Conservation (phyloP, 1,140 invertebrate species). For the Orussus abietinus region DNA sequence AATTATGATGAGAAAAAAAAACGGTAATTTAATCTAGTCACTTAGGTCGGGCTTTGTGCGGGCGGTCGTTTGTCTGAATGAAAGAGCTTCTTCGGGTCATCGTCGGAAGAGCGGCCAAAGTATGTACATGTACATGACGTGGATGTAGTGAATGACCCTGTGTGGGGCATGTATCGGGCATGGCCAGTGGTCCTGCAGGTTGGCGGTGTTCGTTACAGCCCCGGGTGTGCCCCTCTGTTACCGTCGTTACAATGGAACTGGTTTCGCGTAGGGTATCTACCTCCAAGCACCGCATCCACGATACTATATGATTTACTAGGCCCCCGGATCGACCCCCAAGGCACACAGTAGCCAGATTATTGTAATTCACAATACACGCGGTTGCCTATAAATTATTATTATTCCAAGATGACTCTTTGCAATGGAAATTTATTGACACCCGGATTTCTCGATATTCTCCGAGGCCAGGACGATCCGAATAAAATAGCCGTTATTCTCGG, state of each 20-base stretch:
- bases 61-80: too few species aligned
- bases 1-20: background rate
- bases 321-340: background rate
- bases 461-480: too few species aligned
- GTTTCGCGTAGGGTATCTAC: background rate
- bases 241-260: slow-evolving; percentile 1
- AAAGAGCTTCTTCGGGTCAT: too few species aligned
- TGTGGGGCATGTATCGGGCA: background rate
- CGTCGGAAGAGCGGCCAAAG: background rate
- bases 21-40: background rate
- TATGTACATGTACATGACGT: background rate
- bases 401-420: too few species aligned
- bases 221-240: slow-evolving; percentile 1
- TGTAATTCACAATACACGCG: background rate
- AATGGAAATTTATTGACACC: too few species aligned
- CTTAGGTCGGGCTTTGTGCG: too few species aligned
- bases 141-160: background rate
- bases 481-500: too few species aligned
- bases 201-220: background rate
- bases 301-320: background rate
- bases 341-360: background rate
- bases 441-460: too few species aligned
- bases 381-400: too few species aligned
- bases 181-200: slow-evolving; percentile 1
- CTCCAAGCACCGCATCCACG: background rate